These are phyloP conservation scores for Euplexia lucipara DNA, from an alignment of 2,888 invertebrate genomes.

Conservation along the genomic window DNA sequence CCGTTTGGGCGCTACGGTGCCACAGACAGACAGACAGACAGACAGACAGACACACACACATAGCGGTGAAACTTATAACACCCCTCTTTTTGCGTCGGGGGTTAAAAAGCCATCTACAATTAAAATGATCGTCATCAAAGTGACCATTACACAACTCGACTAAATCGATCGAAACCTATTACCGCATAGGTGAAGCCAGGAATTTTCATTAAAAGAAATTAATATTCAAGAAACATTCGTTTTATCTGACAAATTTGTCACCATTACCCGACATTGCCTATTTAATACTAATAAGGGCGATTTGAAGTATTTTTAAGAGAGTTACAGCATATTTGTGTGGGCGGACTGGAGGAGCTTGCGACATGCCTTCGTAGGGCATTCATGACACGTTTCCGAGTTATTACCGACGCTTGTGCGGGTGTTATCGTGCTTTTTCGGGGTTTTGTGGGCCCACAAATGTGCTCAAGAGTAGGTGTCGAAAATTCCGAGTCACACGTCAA, in stretches of 20 bases:
- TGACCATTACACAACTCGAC: constrained; percentile 42
- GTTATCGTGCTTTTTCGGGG: constrained; percentile 54
- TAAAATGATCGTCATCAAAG: constrained; percentile 53
- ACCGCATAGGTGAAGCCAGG: constrained; percentile 29
- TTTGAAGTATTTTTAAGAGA: constrained; percentile 58
- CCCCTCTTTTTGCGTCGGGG: no score
- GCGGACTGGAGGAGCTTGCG: constrained; percentile 57
- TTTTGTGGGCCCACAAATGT: constrained; percentile 45
- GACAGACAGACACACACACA: no score
- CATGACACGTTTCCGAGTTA: constrained; percentile 58
- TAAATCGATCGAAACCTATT: constrained; percentile 38
- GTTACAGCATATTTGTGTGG: constrained; percentile 54
- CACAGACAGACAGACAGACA: no score
- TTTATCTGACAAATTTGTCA: constrained; percentile 66
- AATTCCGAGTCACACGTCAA: constrained; percentile 17
- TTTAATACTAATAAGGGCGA: constrained; percentile 66
- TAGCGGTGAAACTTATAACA: no score
- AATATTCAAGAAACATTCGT: constrained; percentile 65
- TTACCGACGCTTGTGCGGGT: constrained; percentile 58
- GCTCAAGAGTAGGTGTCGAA: constrained; percentile 28
- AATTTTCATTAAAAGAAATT: constrained; percentile 63
- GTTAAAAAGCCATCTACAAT: constrained; percentile 57
- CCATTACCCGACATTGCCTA: constrained; percentile 59
- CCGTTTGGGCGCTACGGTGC: no score
- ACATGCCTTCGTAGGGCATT: constrained; percentile 36